Evolutionary conservation across 1,140 invertebrate species (phyloP).

Genomic region (Philaenus spumarius): DNA sequence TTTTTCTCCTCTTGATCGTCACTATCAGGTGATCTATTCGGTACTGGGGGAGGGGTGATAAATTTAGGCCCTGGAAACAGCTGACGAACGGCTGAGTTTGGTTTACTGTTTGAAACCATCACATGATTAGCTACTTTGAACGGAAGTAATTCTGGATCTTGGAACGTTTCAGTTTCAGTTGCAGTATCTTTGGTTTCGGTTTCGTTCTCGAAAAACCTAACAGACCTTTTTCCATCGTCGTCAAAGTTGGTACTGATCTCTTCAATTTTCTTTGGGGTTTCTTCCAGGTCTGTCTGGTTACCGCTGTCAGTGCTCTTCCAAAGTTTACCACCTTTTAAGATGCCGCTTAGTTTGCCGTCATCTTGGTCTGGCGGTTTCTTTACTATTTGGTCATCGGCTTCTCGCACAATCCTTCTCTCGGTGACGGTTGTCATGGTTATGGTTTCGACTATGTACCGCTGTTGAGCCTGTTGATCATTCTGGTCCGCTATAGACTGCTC

Average conservation of each 20-base stretch:
- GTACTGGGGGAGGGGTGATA: constrained; percentile 47
- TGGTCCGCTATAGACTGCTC: constrained; percentile 19
- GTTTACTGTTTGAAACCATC: constrained; percentile 45
- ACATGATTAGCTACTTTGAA: constrained; percentile 52
- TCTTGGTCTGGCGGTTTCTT: constrained; percentile 26
- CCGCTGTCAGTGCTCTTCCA: constrained; percentile 40
- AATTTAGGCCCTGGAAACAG: constrained; percentile 56
- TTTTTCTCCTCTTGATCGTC: constrained; percentile 30
- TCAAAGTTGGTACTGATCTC: constrained; percentile 31
- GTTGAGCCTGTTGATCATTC: constrained; percentile 15
- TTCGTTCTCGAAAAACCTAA: constrained; percentile 29
- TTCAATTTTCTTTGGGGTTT: constrained; percentile 3
- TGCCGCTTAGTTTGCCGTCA: constrained; percentile 42
- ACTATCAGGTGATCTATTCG: constrained; percentile 14
- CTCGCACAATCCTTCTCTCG: constrained; percentile 52
- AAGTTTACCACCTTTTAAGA: constrained; percentile 54
- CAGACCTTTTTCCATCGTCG: constrained; percentile 27
- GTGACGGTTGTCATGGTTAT: constrained; percentile 62
- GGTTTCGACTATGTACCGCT: constrained; percentile 57
- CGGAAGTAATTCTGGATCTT: constrained; percentile 41
- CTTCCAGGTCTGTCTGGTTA: constrained; percentile 4
- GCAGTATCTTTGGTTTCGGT: constrained; percentile 37
- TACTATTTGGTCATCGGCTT: constrained; percentile 28
- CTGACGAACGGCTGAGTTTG: constrained; percentile 66
- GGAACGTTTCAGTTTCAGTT: constrained; percentile 19